These are phyloP conservation scores for Serripes groenlandicus DNA, from an alignment of 2,888 invertebrate species.

Conservation along the genomic window DNA sequence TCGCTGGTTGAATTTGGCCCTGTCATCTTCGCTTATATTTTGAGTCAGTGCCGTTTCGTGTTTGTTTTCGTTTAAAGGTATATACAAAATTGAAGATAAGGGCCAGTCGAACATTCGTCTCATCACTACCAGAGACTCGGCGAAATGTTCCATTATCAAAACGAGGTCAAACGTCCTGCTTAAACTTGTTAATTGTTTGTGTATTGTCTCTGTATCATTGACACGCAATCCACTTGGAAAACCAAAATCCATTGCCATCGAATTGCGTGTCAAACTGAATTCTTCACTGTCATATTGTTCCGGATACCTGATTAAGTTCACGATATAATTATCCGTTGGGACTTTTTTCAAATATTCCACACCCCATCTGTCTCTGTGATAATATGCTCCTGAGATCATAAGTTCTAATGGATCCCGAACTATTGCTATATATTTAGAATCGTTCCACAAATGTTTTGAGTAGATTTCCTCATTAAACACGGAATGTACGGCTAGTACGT, in stretches of 20 bases:
- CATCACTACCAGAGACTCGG: slow-evolving; percentile 56
- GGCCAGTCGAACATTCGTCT: slow-evolving; percentile 49
- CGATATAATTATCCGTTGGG: slow-evolving; percentile 53
- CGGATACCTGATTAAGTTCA: slow-evolving; percentile 56
- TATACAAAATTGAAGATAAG: slow-evolving; percentile 46
- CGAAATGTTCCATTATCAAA: slow-evolving; percentile 53
- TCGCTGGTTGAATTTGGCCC: slow-evolving; percentile 49
- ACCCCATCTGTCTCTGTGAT: slow-evolving; percentile 53
- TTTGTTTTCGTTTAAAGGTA: slow-evolving; percentile 53
- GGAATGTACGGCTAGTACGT: slow-evolving; percentile 63
- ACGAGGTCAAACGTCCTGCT: slow-evolving; percentile 49
- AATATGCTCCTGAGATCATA: slow-evolving; percentile 63
- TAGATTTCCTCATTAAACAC: slow-evolving; percentile 48
- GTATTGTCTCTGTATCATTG: slow-evolving; percentile 29
- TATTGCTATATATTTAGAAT: slow-evolving; percentile 52
- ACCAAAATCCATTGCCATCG: slow-evolving; percentile 62
- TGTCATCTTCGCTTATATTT: slow-evolving; percentile 41
- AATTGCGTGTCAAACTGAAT: slow-evolving; percentile 58
- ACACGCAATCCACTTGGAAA: slow-evolving; percentile 55
- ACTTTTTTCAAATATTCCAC: slow-evolving; percentile 47
- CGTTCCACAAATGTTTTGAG: slow-evolving; percentile 35
- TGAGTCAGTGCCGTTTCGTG: slow-evolving; percentile 27
- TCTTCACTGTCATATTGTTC: slow-evolving; percentile 56
- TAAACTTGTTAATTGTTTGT: slow-evolving; percentile 34
- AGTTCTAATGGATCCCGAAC: slow-evolving; percentile 54